Percentiles rank a stretch among this genome's conserved stretches.
Conservation (phyloP, 1,140 invertebrate genomes). For the Spodoptera litura region DNA sequence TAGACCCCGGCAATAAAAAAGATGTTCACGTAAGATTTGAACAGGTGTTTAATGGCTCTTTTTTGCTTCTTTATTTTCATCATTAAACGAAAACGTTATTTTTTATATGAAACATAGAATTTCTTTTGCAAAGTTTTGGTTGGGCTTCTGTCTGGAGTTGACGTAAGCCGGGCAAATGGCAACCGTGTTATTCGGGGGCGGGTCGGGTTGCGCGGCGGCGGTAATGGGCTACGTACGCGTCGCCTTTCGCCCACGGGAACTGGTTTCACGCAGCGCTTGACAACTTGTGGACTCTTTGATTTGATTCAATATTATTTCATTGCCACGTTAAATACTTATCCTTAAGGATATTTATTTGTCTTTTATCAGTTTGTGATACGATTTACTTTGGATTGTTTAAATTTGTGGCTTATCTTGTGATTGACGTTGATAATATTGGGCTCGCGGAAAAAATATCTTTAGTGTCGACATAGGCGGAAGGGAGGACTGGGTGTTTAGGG, state of each 20-base stretch:
- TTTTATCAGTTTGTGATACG: not conserved
- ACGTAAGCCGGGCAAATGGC: conserved; percentile 41
- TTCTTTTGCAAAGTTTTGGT: conserved; percentile 18
- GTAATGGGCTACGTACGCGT: conserved; percentile 54
- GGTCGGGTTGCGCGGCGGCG: conserved; percentile 40
- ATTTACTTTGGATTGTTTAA: not conserved
- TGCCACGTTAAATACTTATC: conserved; percentile 13
- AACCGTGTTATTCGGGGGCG: conserved; percentile 44
- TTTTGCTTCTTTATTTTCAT: too few relatives aligned
- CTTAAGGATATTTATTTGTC: too few relatives aligned
- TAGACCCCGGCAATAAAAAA: conserved; percentile 10
- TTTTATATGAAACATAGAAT: not conserved
- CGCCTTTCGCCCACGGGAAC: conserved; percentile 72
- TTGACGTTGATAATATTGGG: conserved; percentile 56
- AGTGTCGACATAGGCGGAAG: conserved; percentile 75
- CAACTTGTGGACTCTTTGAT: conserved; percentile 54
- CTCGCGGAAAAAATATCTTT: conserved; percentile 75
- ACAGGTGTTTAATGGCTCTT: conserved; percentile 14
- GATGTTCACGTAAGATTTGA: not conserved
- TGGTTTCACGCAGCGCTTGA: conserved; percentile 71
- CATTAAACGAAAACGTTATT: not conserved
- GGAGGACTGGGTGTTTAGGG: conserved; percentile 77
- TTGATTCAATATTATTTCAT: conserved; percentile 53
- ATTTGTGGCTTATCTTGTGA: not conserved
- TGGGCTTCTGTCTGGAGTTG: conserved; percentile 35